Evolutionary conservation across 2,113 vertebrate species (phyloP).

Genomic region (Castor canadensis): DNA sequence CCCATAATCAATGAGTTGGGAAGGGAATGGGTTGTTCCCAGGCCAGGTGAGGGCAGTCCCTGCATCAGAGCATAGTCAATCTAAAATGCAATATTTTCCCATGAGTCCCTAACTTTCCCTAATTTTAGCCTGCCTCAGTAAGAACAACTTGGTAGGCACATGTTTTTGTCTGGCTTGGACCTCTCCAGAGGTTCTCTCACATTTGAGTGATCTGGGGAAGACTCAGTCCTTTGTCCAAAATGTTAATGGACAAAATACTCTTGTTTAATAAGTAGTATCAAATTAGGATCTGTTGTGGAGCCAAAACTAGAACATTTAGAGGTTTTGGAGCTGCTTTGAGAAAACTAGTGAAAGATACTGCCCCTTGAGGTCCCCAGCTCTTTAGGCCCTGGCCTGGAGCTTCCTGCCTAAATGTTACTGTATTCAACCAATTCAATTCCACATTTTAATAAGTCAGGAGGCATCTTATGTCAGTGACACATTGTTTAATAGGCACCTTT

Average conservation of each 20-base stretch:
- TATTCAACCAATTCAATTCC: not conserved
- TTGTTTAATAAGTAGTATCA: not conserved
- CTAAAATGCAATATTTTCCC: too few species aligned
- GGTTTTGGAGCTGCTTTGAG: not conserved
- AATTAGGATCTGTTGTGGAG: not conserved
- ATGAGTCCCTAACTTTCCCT: too few species aligned
- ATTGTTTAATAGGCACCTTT: not conserved
- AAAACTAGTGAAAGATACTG: not conserved
- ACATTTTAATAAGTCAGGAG: not conserved
- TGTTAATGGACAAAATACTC: not conserved
- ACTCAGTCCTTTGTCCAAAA: not conserved
- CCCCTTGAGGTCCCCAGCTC: not conserved
- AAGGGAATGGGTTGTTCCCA: too few species aligned
- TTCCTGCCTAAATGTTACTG: not conserved
- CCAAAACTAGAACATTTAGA: not conserved
- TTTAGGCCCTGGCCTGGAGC: not conserved
- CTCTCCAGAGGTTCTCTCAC: not conserved
- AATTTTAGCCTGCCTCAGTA: too few species aligned
- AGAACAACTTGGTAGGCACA: accelerated
- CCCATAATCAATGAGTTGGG: too few species aligned
- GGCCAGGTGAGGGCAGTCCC: too few species aligned
- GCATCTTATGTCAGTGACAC: not conserved
- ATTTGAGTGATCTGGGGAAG: too few species aligned
- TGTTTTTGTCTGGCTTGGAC: not conserved
- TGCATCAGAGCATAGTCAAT: too few species aligned